These are phyloP conservation scores for Periplaneta americana DNA, from an alignment of 1,140 invertebrate species.

Conservation along the genomic window DNA sequence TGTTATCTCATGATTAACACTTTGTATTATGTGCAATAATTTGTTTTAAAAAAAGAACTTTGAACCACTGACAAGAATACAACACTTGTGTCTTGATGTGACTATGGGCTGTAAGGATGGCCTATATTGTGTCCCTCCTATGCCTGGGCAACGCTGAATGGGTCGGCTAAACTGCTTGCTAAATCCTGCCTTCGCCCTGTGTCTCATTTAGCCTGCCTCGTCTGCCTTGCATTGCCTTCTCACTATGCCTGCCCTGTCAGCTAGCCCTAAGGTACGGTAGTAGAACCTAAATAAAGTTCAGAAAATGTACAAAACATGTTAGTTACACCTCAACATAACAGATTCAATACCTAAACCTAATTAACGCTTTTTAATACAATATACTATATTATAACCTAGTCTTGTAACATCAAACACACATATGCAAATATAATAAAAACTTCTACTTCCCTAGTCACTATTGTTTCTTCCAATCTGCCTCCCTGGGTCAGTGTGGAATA, in stretches of 20 bases:
- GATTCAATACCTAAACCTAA: background rate
- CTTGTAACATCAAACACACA: too few species aligned
- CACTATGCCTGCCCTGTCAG: conserved; percentile 14
- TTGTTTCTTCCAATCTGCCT: background rate
- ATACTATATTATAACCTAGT: background rate
- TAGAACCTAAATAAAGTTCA: conserved; percentile 19
- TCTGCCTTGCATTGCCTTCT: conserved; percentile 9
- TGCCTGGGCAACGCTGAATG: conserved; percentile 5
- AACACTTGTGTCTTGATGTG: conserved; percentile 10
- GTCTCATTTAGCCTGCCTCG: conserved; percentile 13
- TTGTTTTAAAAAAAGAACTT: background rate
- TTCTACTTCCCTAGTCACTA: background rate
- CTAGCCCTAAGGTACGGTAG: conserved; percentile 16
- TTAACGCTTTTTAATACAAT: background rate
- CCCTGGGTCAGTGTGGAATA: background rate
- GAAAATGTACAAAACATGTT: conserved; percentile 18
- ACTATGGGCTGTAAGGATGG: conserved; percentile 8
- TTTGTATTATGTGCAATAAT: background rate
- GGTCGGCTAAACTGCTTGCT: conserved; percentile 13
- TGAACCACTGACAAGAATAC: conserved; percentile 4
- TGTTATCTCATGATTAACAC: background rate
- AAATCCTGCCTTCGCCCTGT: conserved; percentile 13
- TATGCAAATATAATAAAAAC: background rate
- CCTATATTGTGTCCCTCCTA: conserved; percentile 8
- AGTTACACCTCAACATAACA: conserved; percentile 14